Evolutionary conservation across 1,140 invertebrate species (phyloP).

Genomic region (Gryllus bimaculatus): DNA sequence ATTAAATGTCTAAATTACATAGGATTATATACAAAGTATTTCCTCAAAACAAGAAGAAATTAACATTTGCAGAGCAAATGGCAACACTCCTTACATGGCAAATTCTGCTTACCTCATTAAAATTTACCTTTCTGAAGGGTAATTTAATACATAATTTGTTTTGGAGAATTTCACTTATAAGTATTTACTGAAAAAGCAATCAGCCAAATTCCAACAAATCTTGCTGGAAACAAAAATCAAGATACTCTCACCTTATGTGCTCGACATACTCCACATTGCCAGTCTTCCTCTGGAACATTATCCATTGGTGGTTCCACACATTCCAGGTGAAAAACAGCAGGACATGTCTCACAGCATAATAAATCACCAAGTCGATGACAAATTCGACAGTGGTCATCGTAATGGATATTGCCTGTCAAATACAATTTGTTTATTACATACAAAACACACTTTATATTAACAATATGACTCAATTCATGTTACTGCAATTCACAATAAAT

Average conservation of each 20-base stretch:
- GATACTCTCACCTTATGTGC: conserved; percentile 62
- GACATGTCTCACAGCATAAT: conserved; percentile 92
- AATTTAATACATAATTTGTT: too few species aligned
- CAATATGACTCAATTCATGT: background rate
- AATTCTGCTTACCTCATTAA: too few species aligned
- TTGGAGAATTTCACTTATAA: too few species aligned
- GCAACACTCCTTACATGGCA: too few species aligned
- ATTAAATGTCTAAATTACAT: too few species aligned
- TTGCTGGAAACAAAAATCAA: background rate
- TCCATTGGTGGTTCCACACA: conserved; percentile 90
- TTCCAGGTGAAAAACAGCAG: conserved; percentile 91
- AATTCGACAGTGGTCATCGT: conserved; percentile 90
- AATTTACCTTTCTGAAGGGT: too few species aligned
- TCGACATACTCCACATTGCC: conserved; percentile 89
- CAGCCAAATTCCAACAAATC: too few species aligned
- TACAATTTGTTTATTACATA: background rate
- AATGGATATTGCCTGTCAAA: conserved; percentile 66
- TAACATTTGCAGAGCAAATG: too few species aligned
- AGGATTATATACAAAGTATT: too few species aligned
- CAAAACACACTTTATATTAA: too few species aligned
- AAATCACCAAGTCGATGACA: conserved; percentile 93
- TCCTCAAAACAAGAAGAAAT: too few species aligned
- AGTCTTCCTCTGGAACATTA: conserved; percentile 90
- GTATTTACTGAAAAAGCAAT: too few species aligned
- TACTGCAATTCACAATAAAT: conserved; percentile 9